Base-by-base conservation (phyloP, 2,888 invertebrate genomes). In the Cryptops parisi region DNA sequence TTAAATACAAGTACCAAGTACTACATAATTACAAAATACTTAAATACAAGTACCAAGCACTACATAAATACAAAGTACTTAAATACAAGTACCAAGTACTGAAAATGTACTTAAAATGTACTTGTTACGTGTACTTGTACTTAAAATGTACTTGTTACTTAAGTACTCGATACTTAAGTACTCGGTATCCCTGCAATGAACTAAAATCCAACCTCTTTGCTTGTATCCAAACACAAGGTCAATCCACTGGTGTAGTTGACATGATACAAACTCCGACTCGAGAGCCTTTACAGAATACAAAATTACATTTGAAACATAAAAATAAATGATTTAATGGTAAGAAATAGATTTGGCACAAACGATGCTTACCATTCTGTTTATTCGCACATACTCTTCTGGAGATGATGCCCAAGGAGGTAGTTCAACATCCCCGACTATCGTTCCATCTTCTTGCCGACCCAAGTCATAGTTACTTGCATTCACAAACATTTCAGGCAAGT, bases 171-270 rank as follows among this genome's bases (percentile, higher is more conserved):
- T n/a, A n/a, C n/a, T n/a, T n/a, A n/a, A n/a, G n/a, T n/a, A n/a
- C n/a, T n/a, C n/a, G n/a, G n/a, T n/a, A n/a, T n/a, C n/a, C n/a
- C n/a, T n/a, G n/a, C n/a, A n/a, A n/a, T n/a, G n/a, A n/a, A n/a
- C n/a, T n/a, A n/a, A 1, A 26, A 24, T 26, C 60, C 65, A 69
- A 79, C 86, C 98, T 76, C 90, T 80, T 68, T 99, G 98, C 70
- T 98, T 99, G 72, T 98, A 98, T 59, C 98, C 98, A 69, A 99
- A 99, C 65, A 98, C 93, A 60, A 99, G 78, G 71, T 99, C 98
- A 63, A 99, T 97, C 98, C 98, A 99, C 70, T 98, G 97, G 67
- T 99, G 97, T 60, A 99, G 78, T 72, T 99, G 98, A 68, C 98
- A 98, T 57, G 96, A 96, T 19, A 99, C 98, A 67, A 98, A 93